These are phyloP conservation scores for Aricia artaxerxes DNA, from an alignment of 2,888 invertebrate species.

Conservation along the genomic window DNA sequence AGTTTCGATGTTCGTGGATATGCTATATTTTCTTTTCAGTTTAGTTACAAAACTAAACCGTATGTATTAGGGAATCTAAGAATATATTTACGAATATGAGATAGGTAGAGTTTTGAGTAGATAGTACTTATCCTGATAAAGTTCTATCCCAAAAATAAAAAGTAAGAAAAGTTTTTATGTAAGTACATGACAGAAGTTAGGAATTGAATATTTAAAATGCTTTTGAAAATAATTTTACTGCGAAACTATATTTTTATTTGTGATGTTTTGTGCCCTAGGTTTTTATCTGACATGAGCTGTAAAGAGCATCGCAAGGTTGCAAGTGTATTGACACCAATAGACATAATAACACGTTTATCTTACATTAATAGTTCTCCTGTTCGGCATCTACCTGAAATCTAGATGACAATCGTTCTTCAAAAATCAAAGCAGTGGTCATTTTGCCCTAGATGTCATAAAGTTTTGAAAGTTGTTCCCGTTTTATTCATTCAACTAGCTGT, in stretches of 20 bases:
- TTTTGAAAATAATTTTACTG: constrained; percentile 43
- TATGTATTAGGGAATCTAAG: no score
- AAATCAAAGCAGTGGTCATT: not conserved
- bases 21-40: constrained; percentile 1
- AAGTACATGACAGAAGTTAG: not conserved
- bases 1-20: not conserved
- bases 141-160: not conserved
- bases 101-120: not conserved
- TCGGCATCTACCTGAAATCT: constrained; percentile 3
- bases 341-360: constrained; percentile 70
- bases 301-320: constrained; percentile 78
- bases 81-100: not conserved
- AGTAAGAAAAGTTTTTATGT: not conserved
- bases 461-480: not conserved
- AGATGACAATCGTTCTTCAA: not conserved
- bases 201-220: constrained; percentile 12
- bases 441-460: not conserved
- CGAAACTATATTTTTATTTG: constrained; percentile 53
- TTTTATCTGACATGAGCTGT: constrained; percentile 75
- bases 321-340: constrained; percentile 77
- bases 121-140: not conserved
- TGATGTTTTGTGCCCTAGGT: constrained; percentile 73
- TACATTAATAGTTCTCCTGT: constrained; percentile 53
- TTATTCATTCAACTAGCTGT: no score
- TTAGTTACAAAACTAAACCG: not conserved